Percentiles rank a stretch among this genome's conserved stretches.
phyloP scores from a whole-genome alignment of 2,797 vertebrate genomes.

The Spheniscus humboldti region DNA sequence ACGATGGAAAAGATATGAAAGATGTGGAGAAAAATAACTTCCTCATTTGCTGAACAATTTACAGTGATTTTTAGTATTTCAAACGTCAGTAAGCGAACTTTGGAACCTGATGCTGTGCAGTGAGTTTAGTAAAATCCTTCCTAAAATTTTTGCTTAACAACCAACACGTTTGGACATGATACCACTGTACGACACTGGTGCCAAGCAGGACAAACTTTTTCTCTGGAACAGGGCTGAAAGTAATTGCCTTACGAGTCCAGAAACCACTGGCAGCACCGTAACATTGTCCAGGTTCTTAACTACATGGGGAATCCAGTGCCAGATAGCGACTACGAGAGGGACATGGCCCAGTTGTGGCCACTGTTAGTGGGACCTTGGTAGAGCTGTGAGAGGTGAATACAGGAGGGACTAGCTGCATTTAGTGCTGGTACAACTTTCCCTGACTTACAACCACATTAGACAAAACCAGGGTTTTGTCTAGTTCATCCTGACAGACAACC shows the following conservation, averaged over 20 bases:
- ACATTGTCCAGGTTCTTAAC: not conserved
- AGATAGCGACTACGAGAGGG: not conserved
- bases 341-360: fast-evolving
- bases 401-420: not conserved
- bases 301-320: not conserved
- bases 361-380: not conserved
- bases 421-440: not conserved
- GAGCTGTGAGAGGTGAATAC: not conserved
- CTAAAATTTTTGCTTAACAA: not conserved
- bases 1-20: not conserved
- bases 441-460: not conserved
- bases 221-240: not conserved
- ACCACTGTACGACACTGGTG: not conserved
- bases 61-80: not conserved
- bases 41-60: not conserved
- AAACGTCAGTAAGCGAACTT: not conserved
- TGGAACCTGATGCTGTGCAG: not conserved
- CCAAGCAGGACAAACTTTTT: not conserved
- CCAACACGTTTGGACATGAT: not conserved
- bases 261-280: not conserved
- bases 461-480: not conserved
- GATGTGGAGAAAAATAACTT: not conserved
- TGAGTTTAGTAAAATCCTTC: not conserved
- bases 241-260: not conserved
- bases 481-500: not conserved